Percentiles rank a stretch among this genome's conserved stretches.
Evolutionary conservation across 2,113 vertebrate species (phyloP).

Genomic region (Morone chrysops): DNA sequence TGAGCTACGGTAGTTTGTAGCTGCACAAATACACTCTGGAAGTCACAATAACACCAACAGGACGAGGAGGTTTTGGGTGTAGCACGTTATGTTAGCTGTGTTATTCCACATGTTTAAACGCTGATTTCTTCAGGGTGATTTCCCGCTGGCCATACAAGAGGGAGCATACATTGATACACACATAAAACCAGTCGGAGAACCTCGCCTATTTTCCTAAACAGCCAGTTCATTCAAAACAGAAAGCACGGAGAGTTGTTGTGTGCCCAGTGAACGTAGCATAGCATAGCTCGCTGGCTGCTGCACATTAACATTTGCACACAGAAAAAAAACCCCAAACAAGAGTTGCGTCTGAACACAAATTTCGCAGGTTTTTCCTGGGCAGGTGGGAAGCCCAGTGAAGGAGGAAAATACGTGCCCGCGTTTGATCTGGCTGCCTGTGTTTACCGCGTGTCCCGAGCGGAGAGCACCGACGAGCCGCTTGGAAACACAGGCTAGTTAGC

Average conservation of each 20-base stretch:
- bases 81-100: background rate
- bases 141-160: too few relatives aligned
- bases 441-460: constrained; percentile 66
- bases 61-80: background rate
- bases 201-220: background rate
- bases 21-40: background rate
- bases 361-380: too few relatives aligned
- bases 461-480: constrained; percentile 30
- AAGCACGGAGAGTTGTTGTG: background rate
- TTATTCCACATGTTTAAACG: background rate
- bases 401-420: background rate
- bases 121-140: background rate
- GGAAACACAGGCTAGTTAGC: constrained; percentile 67
- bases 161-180: background rate
- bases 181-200: background rate
- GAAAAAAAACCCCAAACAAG: too few relatives aligned
- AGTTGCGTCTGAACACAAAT: background rate
- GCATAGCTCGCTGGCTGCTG: constrained; percentile 3
- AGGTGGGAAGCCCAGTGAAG: accelerated
- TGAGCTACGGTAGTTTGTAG: background rate
- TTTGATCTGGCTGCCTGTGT: constrained; percentile 29
- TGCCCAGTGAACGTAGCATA: constrained; percentile 10
- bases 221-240: constrained; percentile 38
- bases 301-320: background rate
- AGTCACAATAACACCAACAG: background rate